Evolutionary conservation across 2,113 vertebrate genomes (phyloP), one percentile per base, ranked within the genome.

Genomic region (Malurus melanocephalus): DNA sequence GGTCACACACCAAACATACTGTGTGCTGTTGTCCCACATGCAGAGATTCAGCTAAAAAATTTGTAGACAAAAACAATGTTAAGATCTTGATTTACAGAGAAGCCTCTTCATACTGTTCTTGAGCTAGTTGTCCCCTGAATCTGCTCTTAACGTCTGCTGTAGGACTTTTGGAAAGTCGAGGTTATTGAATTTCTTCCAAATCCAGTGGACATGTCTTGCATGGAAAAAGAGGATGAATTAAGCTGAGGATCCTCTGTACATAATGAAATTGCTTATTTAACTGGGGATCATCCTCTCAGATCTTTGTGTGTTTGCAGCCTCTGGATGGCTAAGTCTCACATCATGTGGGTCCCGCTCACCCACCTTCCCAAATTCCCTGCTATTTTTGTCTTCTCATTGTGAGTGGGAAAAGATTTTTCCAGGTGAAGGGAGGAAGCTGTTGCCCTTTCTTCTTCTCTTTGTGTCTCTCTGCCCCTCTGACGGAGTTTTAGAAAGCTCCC

Each of bases 11-110:
- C n/a, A 77, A 83, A 68, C 27, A 15, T 6, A 11, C 33, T 16
- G 12, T 43, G 8, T 42, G 5, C 20, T 0, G 0, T 33, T 72
- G 28, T 62, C 43, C n/a, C 33, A 42, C 16, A 10, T 0, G 5
- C 21, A 46, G 62, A n/a, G 51, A 27, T 66, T 90, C 23, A 62
- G 5, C 20, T 6, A 33, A 55, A 14, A 82, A 46, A 68, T 57
- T 46, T 57, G 7, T 16, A 73, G 23, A 8, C 30, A 81, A 90
- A 93, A 62, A 7, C 33, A 61, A 24, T 62, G 51, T 73, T 35
- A 80, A 74, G 40, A 40, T 64, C 71, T 90, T 64, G 46, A 42
- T 69, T 55, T 59, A 15, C 3, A 11, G 51, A 76, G 30, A 14
- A 38, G 6, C 22, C 26, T 76, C 49, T 53, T 87, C 8, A 5